Evolutionary conservation across 2,113 vertebrate species (phyloP).

Genomic region (Triplophysa tibetana): DNA sequence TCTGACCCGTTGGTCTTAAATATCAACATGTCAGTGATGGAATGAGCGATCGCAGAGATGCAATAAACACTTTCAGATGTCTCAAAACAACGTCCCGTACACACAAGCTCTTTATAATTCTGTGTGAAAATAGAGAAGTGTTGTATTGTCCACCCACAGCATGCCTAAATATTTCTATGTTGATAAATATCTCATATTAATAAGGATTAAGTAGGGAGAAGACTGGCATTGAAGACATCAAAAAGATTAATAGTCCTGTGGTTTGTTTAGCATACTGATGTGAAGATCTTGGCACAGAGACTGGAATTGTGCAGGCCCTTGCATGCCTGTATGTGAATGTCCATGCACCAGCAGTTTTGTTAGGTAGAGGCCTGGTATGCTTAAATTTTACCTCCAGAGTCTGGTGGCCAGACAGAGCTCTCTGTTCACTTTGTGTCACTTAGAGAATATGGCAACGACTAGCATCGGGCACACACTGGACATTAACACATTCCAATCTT

Average conservation of each 20-base stretch:
- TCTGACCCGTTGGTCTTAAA: background rate
- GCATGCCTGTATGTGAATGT: conserved; percentile 51
- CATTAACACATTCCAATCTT: conserved; percentile 42
- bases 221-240: conserved; percentile 15
- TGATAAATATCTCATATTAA: conserved; percentile 55
- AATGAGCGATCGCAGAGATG: conserved; percentile 16
- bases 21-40: background rate
- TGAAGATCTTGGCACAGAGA: conserved; percentile 44
- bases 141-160: conserved; percentile 60
- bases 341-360: conserved; percentile 49
- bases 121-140: conserved; percentile 53
- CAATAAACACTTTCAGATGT: conserved; percentile 59
- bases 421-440: background rate
- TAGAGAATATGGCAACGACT: conserved; percentile 4
- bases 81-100: conserved; percentile 29
- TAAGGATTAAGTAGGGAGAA: conserved; percentile 31
- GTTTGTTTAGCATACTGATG: conserved; percentile 41
- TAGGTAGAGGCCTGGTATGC: conserved; percentile 52
- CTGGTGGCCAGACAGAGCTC: background rate
- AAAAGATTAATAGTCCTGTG: conserved; percentile 30
- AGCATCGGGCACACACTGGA: conserved; percentile 26
- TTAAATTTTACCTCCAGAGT: conserved; percentile 35
- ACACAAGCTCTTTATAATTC: conserved; percentile 44
- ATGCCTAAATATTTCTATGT: conserved; percentile 75
- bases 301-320: conserved; percentile 33